These are phyloP conservation scores for Diplodus sargus DNA, from an alignment of 2,797 vertebrate genomes.

Conservation along the genomic window DNA sequence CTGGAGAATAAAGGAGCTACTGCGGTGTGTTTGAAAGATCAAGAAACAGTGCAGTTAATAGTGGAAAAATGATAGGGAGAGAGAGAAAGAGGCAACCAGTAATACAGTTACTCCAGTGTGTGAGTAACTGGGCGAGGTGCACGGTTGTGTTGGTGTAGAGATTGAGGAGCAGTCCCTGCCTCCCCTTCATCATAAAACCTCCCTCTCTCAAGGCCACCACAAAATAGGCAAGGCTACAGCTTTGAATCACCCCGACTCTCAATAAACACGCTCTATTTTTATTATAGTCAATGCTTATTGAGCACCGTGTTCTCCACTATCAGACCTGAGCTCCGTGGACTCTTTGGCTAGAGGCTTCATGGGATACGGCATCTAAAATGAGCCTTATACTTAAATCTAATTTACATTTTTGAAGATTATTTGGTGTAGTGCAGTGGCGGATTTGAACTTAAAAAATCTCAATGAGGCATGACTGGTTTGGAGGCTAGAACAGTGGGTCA, in stretches of 20 bases:
- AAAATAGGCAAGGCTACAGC: slow-evolving; percentile 53
- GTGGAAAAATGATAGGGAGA: background rate
- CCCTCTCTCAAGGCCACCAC: slow-evolving; percentile 61
- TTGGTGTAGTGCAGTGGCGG: background rate
- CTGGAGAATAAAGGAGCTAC: slow-evolving; percentile 12
- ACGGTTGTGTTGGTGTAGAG: slow-evolving; percentile 32
- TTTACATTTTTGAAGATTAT: slow-evolving; percentile 20
- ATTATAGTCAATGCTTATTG: slow-evolving; percentile 46
- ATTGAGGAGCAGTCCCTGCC: slow-evolving; percentile 50
- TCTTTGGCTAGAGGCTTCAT: slow-evolving; percentile 12
- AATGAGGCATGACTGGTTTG: background rate
- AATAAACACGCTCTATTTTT: slow-evolving; percentile 62
- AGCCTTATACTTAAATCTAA: slow-evolving; percentile 18
- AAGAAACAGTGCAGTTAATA: slow-evolving; percentile 4
- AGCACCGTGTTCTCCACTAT: slow-evolving; percentile 27
- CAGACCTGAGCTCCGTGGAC: slow-evolving; percentile 20
- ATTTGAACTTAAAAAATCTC: slow-evolving; percentile 2
- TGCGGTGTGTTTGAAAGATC: slow-evolving; percentile 5
- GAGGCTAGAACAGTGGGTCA: background rate
- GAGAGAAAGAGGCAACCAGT: slow-evolving; percentile 6
- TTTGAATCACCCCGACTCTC: slow-evolving; percentile 50
- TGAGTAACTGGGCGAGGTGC: slow-evolving; percentile 25
- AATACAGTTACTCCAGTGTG: slow-evolving; percentile 10
- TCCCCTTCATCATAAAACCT: slow-evolving; percentile 66
- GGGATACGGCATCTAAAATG: background rate